phyloP scores from a whole-genome alignment of 2,888 invertebrate species.

The Augochlorella aurata region DNA sequence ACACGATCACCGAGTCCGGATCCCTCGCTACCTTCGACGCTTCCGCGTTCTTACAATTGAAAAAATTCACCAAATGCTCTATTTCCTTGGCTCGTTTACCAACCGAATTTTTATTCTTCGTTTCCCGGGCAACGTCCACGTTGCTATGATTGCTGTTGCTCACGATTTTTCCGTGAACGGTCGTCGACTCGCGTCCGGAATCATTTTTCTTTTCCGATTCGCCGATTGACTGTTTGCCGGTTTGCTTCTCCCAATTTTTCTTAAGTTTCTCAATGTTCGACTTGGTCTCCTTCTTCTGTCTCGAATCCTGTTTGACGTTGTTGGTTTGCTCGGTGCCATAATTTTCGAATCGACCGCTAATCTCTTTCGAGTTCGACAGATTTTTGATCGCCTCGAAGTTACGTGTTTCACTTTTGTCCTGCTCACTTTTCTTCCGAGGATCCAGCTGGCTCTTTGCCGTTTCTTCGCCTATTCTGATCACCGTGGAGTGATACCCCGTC shows the following conservation, averaged over 20 bases:
- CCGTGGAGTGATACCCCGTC: slow-evolving; percentile 20
- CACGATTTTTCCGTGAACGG: not conserved
- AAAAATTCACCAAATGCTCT: slow-evolving; percentile 79
- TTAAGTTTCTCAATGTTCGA: slow-evolving; percentile 75
- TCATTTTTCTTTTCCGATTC: slow-evolving; percentile 30
- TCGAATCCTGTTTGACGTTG: slow-evolving; percentile 36
- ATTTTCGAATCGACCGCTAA: not conserved
- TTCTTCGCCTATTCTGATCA: slow-evolving; percentile 32
- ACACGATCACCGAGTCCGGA: slow-evolving; percentile 44
- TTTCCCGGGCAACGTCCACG: slow-evolving; percentile 17
- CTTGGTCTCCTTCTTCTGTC: slow-evolving; percentile 55
- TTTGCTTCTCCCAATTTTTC: slow-evolving; percentile 78
- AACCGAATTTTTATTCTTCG: slow-evolving; percentile 42
- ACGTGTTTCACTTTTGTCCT: not conserved
- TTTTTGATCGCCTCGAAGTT: no score
- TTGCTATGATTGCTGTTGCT: slow-evolving; percentile 14
- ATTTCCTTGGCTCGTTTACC: slow-evolving; percentile 76
- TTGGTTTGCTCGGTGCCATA: not conserved
- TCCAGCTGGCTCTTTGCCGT: not conserved
- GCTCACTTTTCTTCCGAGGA: not conserved
- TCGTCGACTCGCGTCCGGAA: not conserved
- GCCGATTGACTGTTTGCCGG: slow-evolving; percentile 30
- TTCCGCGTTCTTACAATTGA: slow-evolving; percentile 79
- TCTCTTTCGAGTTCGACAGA: not conserved
- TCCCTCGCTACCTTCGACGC: slow-evolving; percentile 64